Conservation (phyloP, 2,797 vertebrate genomes). For the Hippopotamyrus pictus region DNA sequence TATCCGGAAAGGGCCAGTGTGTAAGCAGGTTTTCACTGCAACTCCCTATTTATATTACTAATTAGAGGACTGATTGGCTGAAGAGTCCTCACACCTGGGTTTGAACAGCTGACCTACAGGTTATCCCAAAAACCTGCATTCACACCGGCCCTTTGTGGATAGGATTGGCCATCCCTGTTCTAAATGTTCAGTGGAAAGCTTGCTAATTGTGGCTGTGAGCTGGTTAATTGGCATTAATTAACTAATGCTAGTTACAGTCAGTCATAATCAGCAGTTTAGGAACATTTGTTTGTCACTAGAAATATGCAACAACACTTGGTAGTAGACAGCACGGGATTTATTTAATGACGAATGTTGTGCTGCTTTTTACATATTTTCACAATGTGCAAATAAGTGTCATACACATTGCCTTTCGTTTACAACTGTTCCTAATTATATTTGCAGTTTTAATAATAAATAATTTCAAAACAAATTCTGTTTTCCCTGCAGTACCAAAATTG, state of each 20-base stretch:
- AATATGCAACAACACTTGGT: neutral
- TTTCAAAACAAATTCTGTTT: neutral
- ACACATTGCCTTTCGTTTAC: neutral
- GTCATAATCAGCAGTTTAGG: neutral
- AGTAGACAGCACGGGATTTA: neutral
- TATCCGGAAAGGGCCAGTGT: too few species aligned
- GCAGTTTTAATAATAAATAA: neutral
- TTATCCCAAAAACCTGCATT: too few species aligned
- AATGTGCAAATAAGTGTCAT: neutral
- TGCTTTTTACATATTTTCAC: neutral
- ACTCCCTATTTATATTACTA: too few species aligned
- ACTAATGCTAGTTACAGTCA: neutral
- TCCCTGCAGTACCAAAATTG: neutral
- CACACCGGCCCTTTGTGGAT: too few species aligned
- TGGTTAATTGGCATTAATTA: too few species aligned
- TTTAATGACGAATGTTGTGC: neutral
- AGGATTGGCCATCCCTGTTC: neutral
- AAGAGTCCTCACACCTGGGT: too few species aligned
- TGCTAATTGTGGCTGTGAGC: neutral
- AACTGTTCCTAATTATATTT: neutral
- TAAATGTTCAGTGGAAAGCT: neutral
- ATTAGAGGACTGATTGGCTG: too few species aligned
- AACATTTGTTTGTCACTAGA: neutral
- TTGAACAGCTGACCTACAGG: too few species aligned
- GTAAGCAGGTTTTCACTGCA: too few species aligned